Percentiles rank a stretch among this genome's conserved stretches.
Evolutionary conservation across 2,113 vertebrate genomes (phyloP).

Genomic region (Scopus umbretta): DNA sequence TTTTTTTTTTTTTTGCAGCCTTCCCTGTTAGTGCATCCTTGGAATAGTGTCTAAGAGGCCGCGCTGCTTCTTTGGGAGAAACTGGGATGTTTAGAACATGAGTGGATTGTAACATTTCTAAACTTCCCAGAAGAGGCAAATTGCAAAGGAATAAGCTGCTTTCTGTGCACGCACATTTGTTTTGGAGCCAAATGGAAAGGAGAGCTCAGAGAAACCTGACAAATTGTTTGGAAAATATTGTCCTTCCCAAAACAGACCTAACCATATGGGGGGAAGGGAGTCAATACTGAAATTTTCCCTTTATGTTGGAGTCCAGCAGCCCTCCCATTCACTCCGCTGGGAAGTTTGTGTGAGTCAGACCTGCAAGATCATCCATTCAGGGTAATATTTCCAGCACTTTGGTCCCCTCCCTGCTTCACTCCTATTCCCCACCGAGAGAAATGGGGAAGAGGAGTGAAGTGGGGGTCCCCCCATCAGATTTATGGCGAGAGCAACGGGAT

Average conservation of each 20-base stretch:
- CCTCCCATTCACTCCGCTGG: slow-evolving; percentile 15
- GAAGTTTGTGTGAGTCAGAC: slow-evolving; percentile 51
- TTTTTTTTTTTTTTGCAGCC: not conserved
- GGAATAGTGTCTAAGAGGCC: not conserved
- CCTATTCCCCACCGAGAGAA: not conserved
- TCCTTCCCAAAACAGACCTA: slow-evolving; percentile 25
- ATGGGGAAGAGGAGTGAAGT: not conserved
- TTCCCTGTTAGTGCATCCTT: not conserved
- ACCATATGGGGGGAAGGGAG: slow-evolving; percentile 2
- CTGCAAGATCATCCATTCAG: slow-evolving; percentile 21
- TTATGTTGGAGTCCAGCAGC: not conserved
- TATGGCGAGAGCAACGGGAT: not conserved
- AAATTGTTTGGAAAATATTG: slow-evolving; percentile 53
- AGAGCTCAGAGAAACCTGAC: not conserved
- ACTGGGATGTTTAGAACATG: slow-evolving; percentile 2
- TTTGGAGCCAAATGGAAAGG: slow-evolving; percentile 44
- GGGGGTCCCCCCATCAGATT: not conserved
- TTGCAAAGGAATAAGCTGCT: not conserved
- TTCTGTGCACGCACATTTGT: not conserved
- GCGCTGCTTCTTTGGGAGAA: not conserved
- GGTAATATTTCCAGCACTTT: slow-evolving; percentile 20
- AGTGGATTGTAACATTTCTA: not conserved
- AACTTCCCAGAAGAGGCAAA: slow-evolving; percentile 37
- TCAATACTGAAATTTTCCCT: slow-evolving; percentile 21
- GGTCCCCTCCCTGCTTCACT: slow-evolving; percentile 26